Conservation (phyloP, 2,113 vertebrate species). For the Epinephelus fuscoguttatus region DNA sequence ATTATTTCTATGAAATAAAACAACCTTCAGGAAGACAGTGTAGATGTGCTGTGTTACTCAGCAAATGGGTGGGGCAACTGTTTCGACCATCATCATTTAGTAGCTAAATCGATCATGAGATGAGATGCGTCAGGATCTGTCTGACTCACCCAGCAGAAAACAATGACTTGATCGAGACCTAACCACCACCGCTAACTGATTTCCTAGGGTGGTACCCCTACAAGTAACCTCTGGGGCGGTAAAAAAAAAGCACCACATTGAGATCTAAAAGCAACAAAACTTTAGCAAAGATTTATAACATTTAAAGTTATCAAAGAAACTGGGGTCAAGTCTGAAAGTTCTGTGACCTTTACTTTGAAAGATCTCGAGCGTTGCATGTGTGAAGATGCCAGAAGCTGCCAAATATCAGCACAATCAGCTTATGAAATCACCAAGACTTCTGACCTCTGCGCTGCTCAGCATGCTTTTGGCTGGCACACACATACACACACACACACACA, state of each 20-base stretch:
- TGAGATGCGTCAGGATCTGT: not conserved
- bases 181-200: not conserved
- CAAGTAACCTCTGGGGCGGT: not conserved
- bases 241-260: not conserved
- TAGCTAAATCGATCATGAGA: not conserved
- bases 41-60: too few species aligned
- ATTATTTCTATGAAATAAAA: not conserved
- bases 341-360: slow-evolving; percentile 7
- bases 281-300: not conserved
- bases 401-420: slow-evolving; percentile 26
- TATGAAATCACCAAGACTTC: not conserved
- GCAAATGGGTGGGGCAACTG: not conserved
- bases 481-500: slow-evolving; percentile 31
- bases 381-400: not conserved
- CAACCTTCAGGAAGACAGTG: not conserved
- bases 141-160: not conserved
- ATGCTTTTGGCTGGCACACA: not conserved
- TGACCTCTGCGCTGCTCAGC: not conserved
- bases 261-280: not conserved
- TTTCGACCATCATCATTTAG: not conserved
- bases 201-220: not conserved
- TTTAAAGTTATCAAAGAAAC: not conserved
- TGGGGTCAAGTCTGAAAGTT: not conserved
- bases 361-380: not conserved
- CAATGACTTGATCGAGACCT: not conserved